Evolutionary conservation across 2,113 vertebrate genomes (phyloP), one percentile per base, ranked within the genome.

Genomic region (Prolemur simus): DNA sequence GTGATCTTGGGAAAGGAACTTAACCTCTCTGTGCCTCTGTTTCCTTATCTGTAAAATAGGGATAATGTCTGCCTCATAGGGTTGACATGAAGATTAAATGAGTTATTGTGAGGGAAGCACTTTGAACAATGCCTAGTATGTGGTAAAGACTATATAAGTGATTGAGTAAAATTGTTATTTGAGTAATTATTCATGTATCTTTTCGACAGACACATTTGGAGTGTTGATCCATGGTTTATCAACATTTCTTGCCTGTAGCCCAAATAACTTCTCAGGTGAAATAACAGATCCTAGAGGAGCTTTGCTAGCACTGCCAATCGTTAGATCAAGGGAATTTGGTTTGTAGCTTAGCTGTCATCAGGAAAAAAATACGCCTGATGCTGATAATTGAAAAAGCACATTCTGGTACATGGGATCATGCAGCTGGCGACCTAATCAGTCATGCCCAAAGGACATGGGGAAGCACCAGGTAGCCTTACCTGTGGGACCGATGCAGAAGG

Each of bases 261-360:
- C 86, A 92, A 76, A 87, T 83, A 96, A 87, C 84, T 83, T 87
- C 52, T 91, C 54, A 54, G 63, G 47, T 71, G 34, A 94, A 92
- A 92, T 49, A 93, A 78, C 27, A 95, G 71, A 71, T 52, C n/a
- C 58, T 39, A 60, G 32, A 71, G 39, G 83, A 58, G 66, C 49
- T 63, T 54, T n/a, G 76, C 64, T 74, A 77, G 76, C 56, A 58
- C 27, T 66, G 76, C 52, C 52, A 74, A 49, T 29, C 49, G 60
- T 74, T 60, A 69, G 45, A 60, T 74, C 29, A 71, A 60, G 52
- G 49, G 54, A 58, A 80, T 89, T n/a, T 37, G 89, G 64, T 60
- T 71, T 91, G 29, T 47, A 52, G 68, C 32, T 74, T n/a, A 56
- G n/a, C 76, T 60, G 77, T 73, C 69, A 37, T 77, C 34, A 71